These are phyloP conservation scores for Astyanax mexicanus DNA, from an alignment of 2,797 vertebrate species.

Conservation along the genomic window DNA sequence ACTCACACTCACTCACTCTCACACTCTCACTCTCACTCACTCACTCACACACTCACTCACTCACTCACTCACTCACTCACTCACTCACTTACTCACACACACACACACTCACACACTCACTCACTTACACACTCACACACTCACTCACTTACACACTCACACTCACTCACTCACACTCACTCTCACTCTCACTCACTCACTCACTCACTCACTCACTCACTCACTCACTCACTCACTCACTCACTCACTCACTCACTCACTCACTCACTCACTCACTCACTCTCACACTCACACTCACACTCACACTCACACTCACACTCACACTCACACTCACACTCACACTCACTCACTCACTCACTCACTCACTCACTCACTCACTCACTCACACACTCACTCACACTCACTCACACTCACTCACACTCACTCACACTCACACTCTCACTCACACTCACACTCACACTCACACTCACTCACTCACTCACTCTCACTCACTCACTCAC, in stretches of 20 bases:
- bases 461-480: conserved; percentile 39
- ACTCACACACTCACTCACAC: conserved; percentile 38
- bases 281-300: conserved; percentile 34
- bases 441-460: conserved; percentile 34
- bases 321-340: conserved; percentile 39
- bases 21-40: no score
- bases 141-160: conserved; percentile 39
- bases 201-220: conserved; percentile 32
- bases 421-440: conserved; percentile 42
- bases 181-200: no score
- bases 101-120: conserved; percentile 30
- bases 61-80: conserved; percentile 35
- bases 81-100: conserved; percentile 38
- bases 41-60: conserved; percentile 42
- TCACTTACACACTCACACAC: conserved; percentile 35
- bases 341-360: conserved; percentile 39
- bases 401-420: conserved; percentile 37
- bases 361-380: conserved; percentile 34
- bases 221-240: conserved; percentile 38
- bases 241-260: conserved; percentile 38
- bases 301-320: conserved; percentile 35
- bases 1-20: no score
- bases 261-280: conserved; percentile 38
- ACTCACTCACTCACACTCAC: conserved; percentile 39
- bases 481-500: conserved; percentile 38